Evolutionary conservation across 37 sponge, comb jelly and placozoan species (phyloP).

Genomic region (Ianthella basta): DNA sequence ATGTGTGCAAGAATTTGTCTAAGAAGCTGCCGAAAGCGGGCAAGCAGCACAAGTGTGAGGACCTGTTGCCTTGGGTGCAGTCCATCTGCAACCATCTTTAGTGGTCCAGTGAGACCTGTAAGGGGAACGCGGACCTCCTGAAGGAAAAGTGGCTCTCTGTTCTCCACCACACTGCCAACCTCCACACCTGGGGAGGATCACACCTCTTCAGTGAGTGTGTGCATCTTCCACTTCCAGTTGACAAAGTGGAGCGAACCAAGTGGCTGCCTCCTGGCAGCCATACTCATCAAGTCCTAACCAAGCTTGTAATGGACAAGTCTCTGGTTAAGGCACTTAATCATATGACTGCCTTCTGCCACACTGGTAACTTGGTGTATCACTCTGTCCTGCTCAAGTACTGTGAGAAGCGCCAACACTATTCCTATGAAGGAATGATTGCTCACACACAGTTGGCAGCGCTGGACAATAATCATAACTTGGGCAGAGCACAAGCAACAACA

Average conservation of each 20-base stretch:
- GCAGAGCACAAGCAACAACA: constrained; percentile 20
- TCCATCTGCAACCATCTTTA: constrained; percentile 36
- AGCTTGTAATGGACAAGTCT: background rate
- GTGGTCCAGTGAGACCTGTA: constrained; percentile 25
- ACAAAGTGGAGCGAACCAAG: background rate
- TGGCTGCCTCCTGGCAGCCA: background rate
- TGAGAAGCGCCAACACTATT: constrained; percentile 16
- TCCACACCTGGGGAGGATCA: constrained; percentile 33
- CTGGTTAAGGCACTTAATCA: constrained; percentile 8
- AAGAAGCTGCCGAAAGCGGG: constrained; percentile 20
- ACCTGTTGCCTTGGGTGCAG: constrained; percentile 10
- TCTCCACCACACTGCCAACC: constrained; percentile 41
- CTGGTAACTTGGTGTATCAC: constrained; percentile 15
- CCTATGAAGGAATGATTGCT: constrained; percentile 35
- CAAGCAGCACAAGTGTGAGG: constrained; percentile 24
- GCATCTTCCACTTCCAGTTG: background rate
- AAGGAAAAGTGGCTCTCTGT: constrained; percentile 40
- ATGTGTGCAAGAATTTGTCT: constrained; percentile 27
- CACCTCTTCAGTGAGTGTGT: constrained; percentile 13
- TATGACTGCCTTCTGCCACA: constrained; percentile 13
- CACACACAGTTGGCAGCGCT: constrained; percentile 24
- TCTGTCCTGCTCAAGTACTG: constrained; percentile 16
- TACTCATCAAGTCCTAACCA: constrained; percentile 12
- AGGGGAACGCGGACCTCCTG: background rate
- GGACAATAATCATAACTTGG: constrained; percentile 30